Percentiles rank a stretch among this genome's conserved stretches.
Evolutionary conservation across 1,140 invertebrate species (phyloP).

Genomic region (Mercenaria mercenaria): DNA sequence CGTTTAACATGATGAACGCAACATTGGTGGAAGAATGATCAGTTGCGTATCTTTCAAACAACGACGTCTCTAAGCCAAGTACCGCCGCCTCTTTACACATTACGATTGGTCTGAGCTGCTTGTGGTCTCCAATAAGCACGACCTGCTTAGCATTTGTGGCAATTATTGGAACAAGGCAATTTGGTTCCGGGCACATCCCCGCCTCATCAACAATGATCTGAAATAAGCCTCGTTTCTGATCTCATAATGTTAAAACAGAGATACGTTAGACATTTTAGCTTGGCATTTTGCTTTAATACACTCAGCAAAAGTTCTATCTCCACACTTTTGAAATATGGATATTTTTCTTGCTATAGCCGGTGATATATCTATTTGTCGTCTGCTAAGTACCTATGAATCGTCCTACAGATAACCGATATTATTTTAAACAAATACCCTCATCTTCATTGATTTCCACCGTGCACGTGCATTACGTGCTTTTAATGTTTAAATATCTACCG

Average conservation of each 20-base stretch:
- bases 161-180: constrained; percentile 80
- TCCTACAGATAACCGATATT: too few species aligned
- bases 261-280: too few species aligned
- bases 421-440: too few species aligned
- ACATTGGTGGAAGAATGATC: constrained; percentile 43
- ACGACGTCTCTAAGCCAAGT: constrained; percentile 79
- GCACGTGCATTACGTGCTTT: too few species aligned
- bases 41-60: constrained; percentile 80
- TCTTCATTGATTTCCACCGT: too few species aligned
- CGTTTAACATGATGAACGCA: constrained; percentile 68
- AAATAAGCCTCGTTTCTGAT: background rate
- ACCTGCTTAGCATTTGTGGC: constrained; percentile 77
- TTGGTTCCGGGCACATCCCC: constrained; percentile 83
- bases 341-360: too few species aligned
- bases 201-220: constrained; percentile 82
- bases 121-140: constrained; percentile 84
- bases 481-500: too few species aligned
- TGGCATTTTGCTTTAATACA: too few species aligned
- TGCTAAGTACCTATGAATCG: too few species aligned
- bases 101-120: constrained; percentile 82
- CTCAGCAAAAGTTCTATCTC: too few species aligned
- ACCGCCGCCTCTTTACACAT: constrained; percentile 73
- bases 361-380: too few species aligned
- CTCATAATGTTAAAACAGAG: background rate
- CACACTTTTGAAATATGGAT: too few species aligned